phyloP scores from a whole-genome alignment of 2,888 invertebrate genomes.

The Gortyna flavago region DNA sequence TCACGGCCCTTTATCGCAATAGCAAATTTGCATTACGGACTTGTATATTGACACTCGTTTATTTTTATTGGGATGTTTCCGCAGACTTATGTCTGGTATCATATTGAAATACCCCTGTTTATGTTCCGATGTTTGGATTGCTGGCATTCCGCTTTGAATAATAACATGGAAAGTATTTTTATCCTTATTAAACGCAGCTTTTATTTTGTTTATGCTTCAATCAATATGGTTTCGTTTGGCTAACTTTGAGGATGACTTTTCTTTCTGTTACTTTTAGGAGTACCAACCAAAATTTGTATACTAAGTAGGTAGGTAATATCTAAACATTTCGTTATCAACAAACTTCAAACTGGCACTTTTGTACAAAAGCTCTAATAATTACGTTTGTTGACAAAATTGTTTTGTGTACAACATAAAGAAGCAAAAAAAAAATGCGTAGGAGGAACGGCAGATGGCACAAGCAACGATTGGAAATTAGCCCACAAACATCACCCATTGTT shows the following conservation, averaged over 20 bases:
- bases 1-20: slow-evolving; percentile 80
- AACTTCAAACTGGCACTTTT: neutral
- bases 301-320: neutral
- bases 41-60: slow-evolving; percentile 79
- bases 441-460: slow-evolving; percentile 82
- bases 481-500: slow-evolving; percentile 83
- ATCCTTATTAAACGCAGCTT: slow-evolving; percentile 17
- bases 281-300: neutral
- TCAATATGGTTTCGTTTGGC: slow-evolving; percentile 5
- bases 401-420: slow-evolving; percentile 43
- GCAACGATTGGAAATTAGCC: slow-evolving; percentile 76
- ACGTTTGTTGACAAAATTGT: slow-evolving; percentile 12
- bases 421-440: slow-evolving; percentile 57
- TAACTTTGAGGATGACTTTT: neutral
- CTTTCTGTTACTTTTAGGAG: neutral
- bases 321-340: neutral
- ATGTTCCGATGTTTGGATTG: slow-evolving; percentile 68
- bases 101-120: slow-evolving; percentile 74
- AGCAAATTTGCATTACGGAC: slow-evolving; percentile 79
- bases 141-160: slow-evolving; percentile 63
- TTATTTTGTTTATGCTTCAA: slow-evolving; percentile 20
- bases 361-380: neutral
- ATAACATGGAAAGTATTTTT: slow-evolving; percentile 64
- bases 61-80: slow-evolving; percentile 80
- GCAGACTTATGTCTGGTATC: slow-evolving; percentile 74